Base-by-base conservation (phyloP, 2,113 vertebrate species). In the Limnothrissa miodon region DNA sequence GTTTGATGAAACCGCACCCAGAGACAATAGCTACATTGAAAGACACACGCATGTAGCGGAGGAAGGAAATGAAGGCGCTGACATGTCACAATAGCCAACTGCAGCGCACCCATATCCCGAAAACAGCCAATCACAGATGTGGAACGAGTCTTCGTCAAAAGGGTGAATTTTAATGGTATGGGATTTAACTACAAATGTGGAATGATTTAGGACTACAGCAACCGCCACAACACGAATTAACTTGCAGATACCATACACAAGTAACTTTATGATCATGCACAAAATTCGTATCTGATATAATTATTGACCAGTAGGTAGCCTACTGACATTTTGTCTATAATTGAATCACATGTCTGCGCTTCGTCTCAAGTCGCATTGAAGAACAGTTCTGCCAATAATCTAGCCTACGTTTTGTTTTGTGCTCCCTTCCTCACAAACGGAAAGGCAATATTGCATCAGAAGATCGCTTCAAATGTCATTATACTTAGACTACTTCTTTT, bases 1-100 rank as follows among this genome's bases (percentile, higher is more conserved):
- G 78, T 80, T 80, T 78, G 80, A 84, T 59, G 59, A 79, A 79
- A 82, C 87, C 87, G 83, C 87, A 46, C 87, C 87, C 87, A 81
- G 59, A 78, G 83, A 44, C 78, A 53, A 45, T 45, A 83, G 78
- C 51, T 39, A 82, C 85, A 83, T 80, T 83, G 85, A 83, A 59
- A 80, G 80, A 44, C 48, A 81, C 29, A 51, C 39, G 70, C 25
- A 39, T 21, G 59, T 23, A 79, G 46, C 36, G 45, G 83, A 84
- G 85, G 85, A 83, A 84, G 83, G 79, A 86, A 86, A 83, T 36
- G 44, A 56, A 45, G 39, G 80, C 48, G 39, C 39, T 83, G 87
- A 86, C 87, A 81, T 74, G 39, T 29, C 78, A n/a, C 21, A 11
- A n/a, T 33, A 79, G 81, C 87, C 87, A 88, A 86, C 66, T 62